phyloP scores from a whole-genome alignment of 2,888 invertebrate species.

The Rhagonycha lutea region DNA sequence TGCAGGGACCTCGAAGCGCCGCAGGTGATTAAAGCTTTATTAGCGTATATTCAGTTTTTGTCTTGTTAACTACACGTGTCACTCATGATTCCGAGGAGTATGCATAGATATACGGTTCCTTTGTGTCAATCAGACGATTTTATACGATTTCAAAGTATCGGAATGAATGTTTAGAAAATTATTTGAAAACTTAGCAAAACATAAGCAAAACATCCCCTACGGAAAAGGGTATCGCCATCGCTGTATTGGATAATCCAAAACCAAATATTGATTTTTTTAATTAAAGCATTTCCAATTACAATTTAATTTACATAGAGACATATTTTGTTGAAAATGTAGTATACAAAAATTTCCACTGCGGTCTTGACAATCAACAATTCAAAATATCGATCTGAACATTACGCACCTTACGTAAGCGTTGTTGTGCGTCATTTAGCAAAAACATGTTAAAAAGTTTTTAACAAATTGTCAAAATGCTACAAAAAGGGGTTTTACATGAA shows the following conservation, averaged over 20 bases:
- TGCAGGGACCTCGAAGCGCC: no score
- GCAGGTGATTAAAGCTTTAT: no score
- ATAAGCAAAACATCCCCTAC: no score
- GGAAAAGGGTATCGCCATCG: no score
- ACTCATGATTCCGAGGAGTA: no score
- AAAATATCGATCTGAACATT: neutral
- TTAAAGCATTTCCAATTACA: neutral
- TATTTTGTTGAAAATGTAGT: neutral
- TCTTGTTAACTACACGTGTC: no score
- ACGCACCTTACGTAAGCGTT: neutral
- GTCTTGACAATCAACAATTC: neutral
- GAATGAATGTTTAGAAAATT: no score
- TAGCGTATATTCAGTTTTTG: no score
- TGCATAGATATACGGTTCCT: no score
- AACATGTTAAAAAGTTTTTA: neutral
- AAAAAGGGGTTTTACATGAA: neutral
- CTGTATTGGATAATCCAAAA: neutral
- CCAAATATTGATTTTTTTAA: neutral
- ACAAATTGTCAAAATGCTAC: neutral
- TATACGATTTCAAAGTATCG: no score
- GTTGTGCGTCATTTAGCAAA: neutral
- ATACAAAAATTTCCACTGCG: neutral
- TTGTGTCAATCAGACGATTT: no score
- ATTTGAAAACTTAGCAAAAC: no score
- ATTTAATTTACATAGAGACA: neutral